phyloP scores from a whole-genome alignment of 1,140 invertebrate genomes.

The Zaprionus africanus region DNA sequence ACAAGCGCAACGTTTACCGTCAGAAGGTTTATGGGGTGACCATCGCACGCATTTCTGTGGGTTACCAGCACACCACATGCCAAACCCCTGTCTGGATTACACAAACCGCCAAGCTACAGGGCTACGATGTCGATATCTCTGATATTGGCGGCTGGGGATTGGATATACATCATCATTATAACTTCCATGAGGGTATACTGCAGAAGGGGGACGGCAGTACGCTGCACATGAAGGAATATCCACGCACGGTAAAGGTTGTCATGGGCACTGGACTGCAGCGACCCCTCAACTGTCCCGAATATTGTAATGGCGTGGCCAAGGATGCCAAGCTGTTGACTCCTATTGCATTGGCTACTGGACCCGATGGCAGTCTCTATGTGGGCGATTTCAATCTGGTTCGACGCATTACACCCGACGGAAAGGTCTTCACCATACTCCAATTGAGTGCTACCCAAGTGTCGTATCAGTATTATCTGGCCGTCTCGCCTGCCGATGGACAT shows the following conservation, averaged over 20 bases:
- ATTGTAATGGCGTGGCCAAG: slow-evolving; percentile 94
- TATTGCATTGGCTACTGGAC: slow-evolving; percentile 95
- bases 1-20: slow-evolving; percentile 98
- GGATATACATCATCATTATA: slow-evolving; percentile 99
- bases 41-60: slow-evolving; percentile 94
- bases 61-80: slow-evolving; percentile 97
- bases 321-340: slow-evolving; percentile 95
- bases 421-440: slow-evolving; percentile 96
- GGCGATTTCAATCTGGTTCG: slow-evolving; percentile 98
- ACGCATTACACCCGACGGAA: slow-evolving; percentile 95
- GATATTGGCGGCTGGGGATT: slow-evolving; percentile 99
- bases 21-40: slow-evolving; percentile 97
- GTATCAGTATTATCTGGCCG: slow-evolving; percentile 97
- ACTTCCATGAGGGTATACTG: slow-evolving; percentile 98
- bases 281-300: slow-evolving; percentile 89
- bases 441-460: slow-evolving; percentile 96
- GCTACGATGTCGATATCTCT: slow-evolving; percentile 98
- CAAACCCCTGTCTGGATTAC: slow-evolving; percentile 95
- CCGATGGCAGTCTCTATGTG: slow-evolving; percentile 98
- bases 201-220: slow-evolving; percentile 98
- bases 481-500: slow-evolving; percentile 97
- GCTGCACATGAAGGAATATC: slow-evolving; percentile 96
- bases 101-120: slow-evolving; percentile 95
- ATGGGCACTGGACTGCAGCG: slow-evolving; percentile 97
- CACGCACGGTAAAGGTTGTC: slow-evolving; percentile 94